A percentile compares a stretch with the other conserved stretches of the same genome.
Evolutionary conservation across 2,113 vertebrate genomes (phyloP).

Genomic region (Apodemus speciosus): DNA sequence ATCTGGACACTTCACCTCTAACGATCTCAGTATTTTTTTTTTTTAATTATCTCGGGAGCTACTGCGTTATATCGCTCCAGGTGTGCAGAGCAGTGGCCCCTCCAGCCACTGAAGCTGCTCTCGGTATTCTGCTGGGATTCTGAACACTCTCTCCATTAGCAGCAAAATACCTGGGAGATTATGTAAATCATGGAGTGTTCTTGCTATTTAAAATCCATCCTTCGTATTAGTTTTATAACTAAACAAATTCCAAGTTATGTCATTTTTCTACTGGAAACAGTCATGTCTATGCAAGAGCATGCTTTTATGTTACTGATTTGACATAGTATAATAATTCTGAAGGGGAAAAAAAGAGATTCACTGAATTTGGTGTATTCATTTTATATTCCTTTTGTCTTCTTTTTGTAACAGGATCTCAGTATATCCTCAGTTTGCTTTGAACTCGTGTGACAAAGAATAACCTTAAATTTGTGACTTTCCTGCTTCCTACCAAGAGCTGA

Average conservation of each 20-base stretch:
- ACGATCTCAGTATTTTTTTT: conserved; percentile 61
- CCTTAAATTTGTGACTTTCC: not conserved
- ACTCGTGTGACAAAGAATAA: not conserved
- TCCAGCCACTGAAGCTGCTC: conserved; percentile 39
- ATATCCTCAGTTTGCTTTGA: not conserved
- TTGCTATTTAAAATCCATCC: not conserved
- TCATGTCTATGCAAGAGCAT: not conserved
- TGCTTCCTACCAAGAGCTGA: not conserved
- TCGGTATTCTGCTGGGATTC: conserved; percentile 38
- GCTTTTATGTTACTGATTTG: not conserved
- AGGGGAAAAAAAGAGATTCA: not conserved
- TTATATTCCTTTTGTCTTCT: not conserved
- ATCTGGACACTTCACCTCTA: conserved; percentile 53
- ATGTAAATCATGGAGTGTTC: conserved; percentile 43
- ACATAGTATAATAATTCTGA: not conserved
- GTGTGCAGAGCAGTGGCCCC: conserved; percentile 5
- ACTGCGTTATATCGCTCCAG: conserved; percentile 29
- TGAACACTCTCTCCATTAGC: not conserved
- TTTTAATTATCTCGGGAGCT: conserved; percentile 49
- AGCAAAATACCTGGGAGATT: conserved; percentile 55
- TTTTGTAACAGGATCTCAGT: not conserved
- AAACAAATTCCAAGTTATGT: not conserved
- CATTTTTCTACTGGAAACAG: not conserved
- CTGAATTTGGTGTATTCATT: not conserved
- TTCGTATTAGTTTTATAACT: not conserved